Conservation (phyloP, 2,888 invertebrate species). For the Ophioninae sp. region DNA sequence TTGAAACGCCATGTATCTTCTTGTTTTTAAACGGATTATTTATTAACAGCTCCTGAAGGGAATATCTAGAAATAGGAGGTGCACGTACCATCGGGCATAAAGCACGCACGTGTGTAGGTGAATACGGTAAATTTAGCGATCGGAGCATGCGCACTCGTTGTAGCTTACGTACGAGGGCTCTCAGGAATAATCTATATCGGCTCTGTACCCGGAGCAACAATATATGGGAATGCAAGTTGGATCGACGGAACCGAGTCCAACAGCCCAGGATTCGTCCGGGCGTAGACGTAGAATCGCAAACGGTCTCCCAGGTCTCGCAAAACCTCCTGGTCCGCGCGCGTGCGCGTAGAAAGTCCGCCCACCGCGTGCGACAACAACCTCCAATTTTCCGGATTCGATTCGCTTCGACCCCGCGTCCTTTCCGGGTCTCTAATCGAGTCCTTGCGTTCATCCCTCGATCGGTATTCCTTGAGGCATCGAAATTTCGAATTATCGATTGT, state of each 20-base stretch:
- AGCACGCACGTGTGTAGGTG: slow-evolving; percentile 4
- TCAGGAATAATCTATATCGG: slow-evolving; percentile 7
- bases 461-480: neutral
- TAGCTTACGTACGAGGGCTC: slow-evolving; percentile 33
- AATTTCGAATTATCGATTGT: neutral
- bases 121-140: slow-evolving; percentile 2
- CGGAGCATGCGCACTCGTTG: neutral
- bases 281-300: neutral
- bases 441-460: neutral
- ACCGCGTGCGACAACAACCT: slow-evolving; percentile 67
- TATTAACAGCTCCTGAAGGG: neutral
- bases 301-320: slow-evolving; percentile 50
- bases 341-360: slow-evolving; percentile 75
- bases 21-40: too few relatives aligned
- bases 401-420: neutral
- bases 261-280: slow-evolving; percentile 32
- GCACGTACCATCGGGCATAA: neutral
- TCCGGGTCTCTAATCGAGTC: neutral
- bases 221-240: slow-evolving; percentile 29
- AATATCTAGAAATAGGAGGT: neutral
- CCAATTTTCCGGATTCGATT: neutral
- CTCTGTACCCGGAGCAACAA: slow-evolving; percentile 3
- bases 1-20: too few relatives aligned
- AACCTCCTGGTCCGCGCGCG: slow-evolving; percentile 51
- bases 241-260: slow-evolving; percentile 44